phyloP scores from a whole-genome alignment of 2,113 vertebrate species.

The Isurus oxyrinchus region DNA sequence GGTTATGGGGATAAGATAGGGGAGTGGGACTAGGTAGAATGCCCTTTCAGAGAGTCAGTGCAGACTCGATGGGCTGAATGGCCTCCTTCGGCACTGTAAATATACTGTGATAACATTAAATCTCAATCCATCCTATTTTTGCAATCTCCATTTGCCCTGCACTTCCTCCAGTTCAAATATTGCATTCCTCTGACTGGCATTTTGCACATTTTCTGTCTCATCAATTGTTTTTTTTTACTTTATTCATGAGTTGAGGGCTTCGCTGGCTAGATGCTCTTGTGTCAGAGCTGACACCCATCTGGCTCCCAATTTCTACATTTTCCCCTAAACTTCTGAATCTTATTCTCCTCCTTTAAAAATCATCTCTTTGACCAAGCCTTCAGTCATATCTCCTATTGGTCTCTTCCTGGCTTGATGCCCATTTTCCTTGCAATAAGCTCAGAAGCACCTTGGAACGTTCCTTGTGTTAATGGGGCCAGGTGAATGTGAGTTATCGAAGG shows the following conservation, averaged over 20 bases:
- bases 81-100: no score
- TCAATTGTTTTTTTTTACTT: neutral
- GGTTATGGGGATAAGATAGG: no score
- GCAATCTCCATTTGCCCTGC: neutral
- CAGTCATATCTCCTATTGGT: neutral
- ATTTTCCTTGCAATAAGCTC: neutral
- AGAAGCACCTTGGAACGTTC: neutral
- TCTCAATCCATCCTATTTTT: neutral
- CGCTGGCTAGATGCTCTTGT: neutral
- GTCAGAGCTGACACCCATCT: neutral
- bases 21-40: no score
- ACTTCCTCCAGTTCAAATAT: neutral
- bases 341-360: neutral
- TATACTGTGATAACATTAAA: neutral
- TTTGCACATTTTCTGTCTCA: neutral
- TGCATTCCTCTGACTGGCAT: neutral
- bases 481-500: neutral
- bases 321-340: neutral
- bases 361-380: neutral
- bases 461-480: neutral
- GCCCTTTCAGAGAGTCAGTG: no score
- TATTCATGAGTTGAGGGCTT: no score
- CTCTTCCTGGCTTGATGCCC: neutral
- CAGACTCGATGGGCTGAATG: no score
- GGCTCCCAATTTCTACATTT: neutral